phyloP scores from a whole-genome alignment of 2,113 vertebrate genomes.

The Phylloscopus whistleri region DNA sequence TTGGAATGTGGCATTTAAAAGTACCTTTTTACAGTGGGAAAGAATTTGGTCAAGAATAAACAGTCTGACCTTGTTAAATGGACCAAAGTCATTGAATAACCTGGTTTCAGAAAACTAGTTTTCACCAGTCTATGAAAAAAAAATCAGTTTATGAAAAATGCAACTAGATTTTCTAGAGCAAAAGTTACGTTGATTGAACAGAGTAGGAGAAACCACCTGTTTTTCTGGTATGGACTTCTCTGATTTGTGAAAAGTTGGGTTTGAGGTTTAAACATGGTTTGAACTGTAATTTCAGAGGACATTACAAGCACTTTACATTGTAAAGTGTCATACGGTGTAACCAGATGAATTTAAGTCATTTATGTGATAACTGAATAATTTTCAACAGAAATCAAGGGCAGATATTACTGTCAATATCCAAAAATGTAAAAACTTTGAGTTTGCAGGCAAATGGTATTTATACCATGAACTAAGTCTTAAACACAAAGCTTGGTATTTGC shows the following conservation, averaged over 20 bases:
- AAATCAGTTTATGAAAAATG: slow-evolving; percentile 8
- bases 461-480: background rate
- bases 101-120: slow-evolving; percentile 71
- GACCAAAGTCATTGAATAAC: slow-evolving; percentile 74
- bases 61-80: slow-evolving; percentile 83
- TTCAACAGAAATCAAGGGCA: background rate
- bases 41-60: slow-evolving; percentile 85
- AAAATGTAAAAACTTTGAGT: background rate
- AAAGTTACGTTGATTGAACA: background rate
- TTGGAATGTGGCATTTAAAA: slow-evolving; percentile 87
- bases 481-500: background rate
- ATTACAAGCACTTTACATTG: background rate
- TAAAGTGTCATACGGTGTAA: background rate
- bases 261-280: background rate
- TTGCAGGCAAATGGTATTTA: background rate
- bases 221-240: background rate
- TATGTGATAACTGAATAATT: background rate
- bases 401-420: background rate
- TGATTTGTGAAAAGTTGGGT: background rate
- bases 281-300: background rate
- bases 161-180: slow-evolving; percentile 1
- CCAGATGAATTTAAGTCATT: background rate
- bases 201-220: background rate
- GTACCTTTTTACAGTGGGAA: slow-evolving; percentile 87
- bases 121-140: slow-evolving; percentile 51